Percentiles rank a stretch among this genome's conserved stretches.
phyloP scores from a whole-genome alignment of 1,140 invertebrate species.

The Ceratoteleas bidentatus region DNA sequence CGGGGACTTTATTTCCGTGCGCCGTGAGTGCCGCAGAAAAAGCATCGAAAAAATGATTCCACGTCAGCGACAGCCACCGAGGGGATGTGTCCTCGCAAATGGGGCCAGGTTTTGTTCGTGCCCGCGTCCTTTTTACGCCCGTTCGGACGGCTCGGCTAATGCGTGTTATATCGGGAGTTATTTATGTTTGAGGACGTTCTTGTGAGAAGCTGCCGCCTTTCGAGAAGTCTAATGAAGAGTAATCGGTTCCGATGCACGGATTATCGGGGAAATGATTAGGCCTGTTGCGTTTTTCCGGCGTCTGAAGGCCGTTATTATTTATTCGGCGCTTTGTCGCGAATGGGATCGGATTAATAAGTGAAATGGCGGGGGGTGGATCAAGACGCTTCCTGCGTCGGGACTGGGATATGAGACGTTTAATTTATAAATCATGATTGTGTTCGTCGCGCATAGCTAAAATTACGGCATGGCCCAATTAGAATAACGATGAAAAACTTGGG shows the following conservation, averaged over 20 bases:
- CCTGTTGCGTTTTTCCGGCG: neutral
- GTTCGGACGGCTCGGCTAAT: conserved; percentile 34
- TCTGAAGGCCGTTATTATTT: neutral
- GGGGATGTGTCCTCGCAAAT: conserved; percentile 36
- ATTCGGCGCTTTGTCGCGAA: neutral
- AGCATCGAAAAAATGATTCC: conserved; percentile 49
- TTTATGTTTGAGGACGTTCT: conserved; percentile 33
- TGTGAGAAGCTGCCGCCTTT: conserved; percentile 6
- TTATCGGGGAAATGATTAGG: conserved; percentile 17
- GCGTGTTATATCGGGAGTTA: conserved; percentile 28
- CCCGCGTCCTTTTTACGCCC: conserved; percentile 30
- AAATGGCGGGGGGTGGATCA: no score
- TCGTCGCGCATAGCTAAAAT: no score
- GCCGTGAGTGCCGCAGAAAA: conserved; percentile 34
- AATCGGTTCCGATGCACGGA: conserved; percentile 6
- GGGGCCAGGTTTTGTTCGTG: conserved; percentile 33
- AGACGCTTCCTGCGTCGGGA: no score
- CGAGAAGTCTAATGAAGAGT: conserved; percentile 23
- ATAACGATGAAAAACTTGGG: no score
- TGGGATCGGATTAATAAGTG: no score
- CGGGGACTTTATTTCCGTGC: conserved; percentile 40
- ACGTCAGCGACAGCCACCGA: conserved; percentile 31
- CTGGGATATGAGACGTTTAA: no score
- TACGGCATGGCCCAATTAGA: no score
- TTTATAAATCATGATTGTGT: no score